These are phyloP conservation scores for Meriones psammophilus DNA, from an alignment of 2,797 vertebrate species.

Conservation along the genomic window DNA sequence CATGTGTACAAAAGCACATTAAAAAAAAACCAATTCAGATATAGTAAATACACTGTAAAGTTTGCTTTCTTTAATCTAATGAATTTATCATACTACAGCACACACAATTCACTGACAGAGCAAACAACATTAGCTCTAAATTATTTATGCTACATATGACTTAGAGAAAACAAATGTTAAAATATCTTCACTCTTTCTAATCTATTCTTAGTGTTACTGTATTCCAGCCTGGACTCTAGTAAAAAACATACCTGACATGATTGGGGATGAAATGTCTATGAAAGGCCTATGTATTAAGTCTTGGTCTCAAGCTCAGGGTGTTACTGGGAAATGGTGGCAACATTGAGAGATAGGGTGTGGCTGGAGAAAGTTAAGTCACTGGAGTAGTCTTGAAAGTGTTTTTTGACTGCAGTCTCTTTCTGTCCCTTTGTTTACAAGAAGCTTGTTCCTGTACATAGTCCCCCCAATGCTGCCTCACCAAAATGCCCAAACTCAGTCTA, in stretches of 20 bases:
- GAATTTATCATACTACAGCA: constrained; percentile 4
- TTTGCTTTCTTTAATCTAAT: constrained; percentile 2
- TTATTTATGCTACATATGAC: background rate
- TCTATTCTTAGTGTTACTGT: background rate
- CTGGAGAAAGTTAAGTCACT: background rate
- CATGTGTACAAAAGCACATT: background rate
- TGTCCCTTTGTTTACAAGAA: background rate
- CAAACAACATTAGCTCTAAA: background rate
- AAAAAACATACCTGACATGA: background rate
- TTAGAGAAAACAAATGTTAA: background rate
- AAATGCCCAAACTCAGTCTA: background rate
- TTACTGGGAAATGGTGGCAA: background rate
- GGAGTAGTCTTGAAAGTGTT: background rate
- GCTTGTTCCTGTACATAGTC: background rate
- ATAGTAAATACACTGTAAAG: constrained; percentile 52
- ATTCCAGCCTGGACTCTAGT: background rate
- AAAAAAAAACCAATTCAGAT: constrained; percentile 57
- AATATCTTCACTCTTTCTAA: constrained; percentile 26
- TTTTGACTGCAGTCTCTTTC: background rate
- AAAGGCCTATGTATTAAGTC: background rate
- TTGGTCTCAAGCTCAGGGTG: background rate
- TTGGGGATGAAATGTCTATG: background rate
- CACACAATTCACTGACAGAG: constrained; percentile 32
- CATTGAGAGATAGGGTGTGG: background rate
- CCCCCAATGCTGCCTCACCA: background rate